Conservation (phyloP, 2,888 invertebrate species). For the Cephus sareptanus region DNA sequence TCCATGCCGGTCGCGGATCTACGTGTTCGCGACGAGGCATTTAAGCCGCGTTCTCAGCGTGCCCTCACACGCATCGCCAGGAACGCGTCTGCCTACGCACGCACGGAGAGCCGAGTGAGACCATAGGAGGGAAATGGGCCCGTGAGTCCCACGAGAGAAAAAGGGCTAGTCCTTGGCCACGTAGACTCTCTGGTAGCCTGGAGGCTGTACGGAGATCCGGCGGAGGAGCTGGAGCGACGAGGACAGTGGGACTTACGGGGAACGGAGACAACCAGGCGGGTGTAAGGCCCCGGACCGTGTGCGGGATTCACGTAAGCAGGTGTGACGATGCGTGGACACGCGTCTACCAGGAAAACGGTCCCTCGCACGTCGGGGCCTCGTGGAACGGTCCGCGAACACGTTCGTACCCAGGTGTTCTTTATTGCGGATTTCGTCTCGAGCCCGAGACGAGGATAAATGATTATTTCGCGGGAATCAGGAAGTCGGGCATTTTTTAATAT, state of each 20-base stretch:
- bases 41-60: slow-evolving; percentile 51
- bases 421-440: slow-evolving; percentile 43
- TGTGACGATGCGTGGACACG: slow-evolving; percentile 66
- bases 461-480: slow-evolving; percentile 29
- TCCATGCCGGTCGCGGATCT: slow-evolving; percentile 17
- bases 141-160: slow-evolving; percentile 5
- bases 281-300: slow-evolving; percentile 35
- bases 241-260: not conserved
- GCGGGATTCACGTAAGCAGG: slow-evolving; percentile 60
- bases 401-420: slow-evolving; percentile 55
- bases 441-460: slow-evolving; percentile 15
- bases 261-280: slow-evolving; percentile 14
- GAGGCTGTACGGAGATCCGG: not conserved
- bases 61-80: slow-evolving; percentile 45
- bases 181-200: not conserved
- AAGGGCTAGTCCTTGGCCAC: slow-evolving; percentile 7
- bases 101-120: slow-evolving; percentile 17
- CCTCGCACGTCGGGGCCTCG: slow-evolving; percentile 36
- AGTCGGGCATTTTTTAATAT: not conserved
- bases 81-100: not conserved
- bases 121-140: not conserved
- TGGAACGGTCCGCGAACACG: slow-evolving; percentile 15
- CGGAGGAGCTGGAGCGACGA: not conserved
- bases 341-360: slow-evolving; percentile 58
- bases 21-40: slow-evolving; percentile 30